Conservation (phyloP, 2,888 invertebrate genomes). For the Pheosia tremula region DNA sequence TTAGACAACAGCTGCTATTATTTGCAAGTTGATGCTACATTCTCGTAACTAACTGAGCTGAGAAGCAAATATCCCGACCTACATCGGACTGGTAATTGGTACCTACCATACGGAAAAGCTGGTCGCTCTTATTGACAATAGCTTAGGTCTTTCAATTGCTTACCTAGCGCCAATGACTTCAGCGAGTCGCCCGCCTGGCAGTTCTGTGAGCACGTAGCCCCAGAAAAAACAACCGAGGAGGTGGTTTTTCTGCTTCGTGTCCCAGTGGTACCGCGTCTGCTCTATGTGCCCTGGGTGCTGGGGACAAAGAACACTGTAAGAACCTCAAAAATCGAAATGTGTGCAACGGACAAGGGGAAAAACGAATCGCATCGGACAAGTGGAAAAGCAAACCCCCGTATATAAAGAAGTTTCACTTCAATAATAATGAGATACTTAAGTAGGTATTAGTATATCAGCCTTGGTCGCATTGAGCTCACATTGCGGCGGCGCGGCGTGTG, state of each 20-base stretch:
- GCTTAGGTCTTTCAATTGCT: slow-evolving; percentile 24
- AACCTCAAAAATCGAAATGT: no score
- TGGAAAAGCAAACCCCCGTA: no score
- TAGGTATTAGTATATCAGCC: no score
- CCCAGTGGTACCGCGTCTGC: slow-evolving; percentile 89
- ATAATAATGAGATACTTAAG: no score
- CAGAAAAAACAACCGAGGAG: slow-evolving; percentile 95
- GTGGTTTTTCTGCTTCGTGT: slow-evolving; percentile 90
- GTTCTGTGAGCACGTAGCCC: slow-evolving; percentile 95
- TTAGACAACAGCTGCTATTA: slow-evolving; percentile 27
- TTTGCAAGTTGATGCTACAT: slow-evolving; percentile 29
- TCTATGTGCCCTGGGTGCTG: slow-evolving; percentile 76
- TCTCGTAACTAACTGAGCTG: slow-evolving; percentile 13
- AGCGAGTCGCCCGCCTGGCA: slow-evolving; percentile 94
- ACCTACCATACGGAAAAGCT: no score
- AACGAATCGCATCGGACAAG: no score
- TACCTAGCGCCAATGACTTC: slow-evolving; percentile 91
- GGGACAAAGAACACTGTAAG: slow-evolving; percentile 7
- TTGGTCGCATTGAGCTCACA: no score
- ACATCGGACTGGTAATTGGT: no score
- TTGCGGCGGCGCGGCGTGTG: no score
- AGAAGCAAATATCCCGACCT: slow-evolving; percentile 1
- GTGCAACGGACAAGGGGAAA: no score
- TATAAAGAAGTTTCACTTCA: no score
- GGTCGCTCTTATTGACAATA: no score